Evolutionary conservation across 1,140 invertebrate genomes (phyloP), one percentile per base, ranked within the genome.

Genomic region (Hypsibius dujardini): DNA sequence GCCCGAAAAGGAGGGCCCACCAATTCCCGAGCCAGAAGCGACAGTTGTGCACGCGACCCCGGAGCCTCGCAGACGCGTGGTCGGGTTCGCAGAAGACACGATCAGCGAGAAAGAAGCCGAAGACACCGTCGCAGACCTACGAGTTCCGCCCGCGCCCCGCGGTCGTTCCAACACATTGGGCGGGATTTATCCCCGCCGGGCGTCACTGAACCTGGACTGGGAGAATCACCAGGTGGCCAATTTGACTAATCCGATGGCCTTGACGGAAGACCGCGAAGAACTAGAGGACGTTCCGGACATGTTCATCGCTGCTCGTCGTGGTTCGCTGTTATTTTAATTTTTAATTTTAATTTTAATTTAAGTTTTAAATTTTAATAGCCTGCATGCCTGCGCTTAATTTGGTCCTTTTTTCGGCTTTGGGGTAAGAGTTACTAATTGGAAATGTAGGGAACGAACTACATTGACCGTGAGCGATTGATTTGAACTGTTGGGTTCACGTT

Each of bases 241-340:
- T 42, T 7, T 3, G 12, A 67, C 42, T 7, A 67, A 67, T 42
- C 7, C 62, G 12, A 67, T 3, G 7, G 42, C 7, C 42, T 3
- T 67, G 3, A 42, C 42, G 42, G 62, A 67, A 42, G 42, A 67
- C 3, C 7, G 45, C 62, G 62, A 67, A 42, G 62, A 67, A 14
- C 12, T 42, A 42, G 62, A 67, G 45, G 3, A 14, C 7, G 3
- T 67, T 3, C 7, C 62, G 3, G 3, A 12, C 7, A 7, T 14
- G 62, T 14, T 67, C 42, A 67, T 67, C 7, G 7, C 12, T 7
- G 62, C 62, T 42, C 7, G 62, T 14, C 12, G 62, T 14, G 62
- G 62, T 3, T 67, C 62, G 42, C 62, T 67, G 50, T 56, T 56
- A n/a, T 56, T 56, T n/a, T 56, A n/a, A n/a, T 56, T 7, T 7